phyloP scores from a whole-genome alignment of 2,797 vertebrate genomes.

The Pseudochirops corinnae region DNA sequence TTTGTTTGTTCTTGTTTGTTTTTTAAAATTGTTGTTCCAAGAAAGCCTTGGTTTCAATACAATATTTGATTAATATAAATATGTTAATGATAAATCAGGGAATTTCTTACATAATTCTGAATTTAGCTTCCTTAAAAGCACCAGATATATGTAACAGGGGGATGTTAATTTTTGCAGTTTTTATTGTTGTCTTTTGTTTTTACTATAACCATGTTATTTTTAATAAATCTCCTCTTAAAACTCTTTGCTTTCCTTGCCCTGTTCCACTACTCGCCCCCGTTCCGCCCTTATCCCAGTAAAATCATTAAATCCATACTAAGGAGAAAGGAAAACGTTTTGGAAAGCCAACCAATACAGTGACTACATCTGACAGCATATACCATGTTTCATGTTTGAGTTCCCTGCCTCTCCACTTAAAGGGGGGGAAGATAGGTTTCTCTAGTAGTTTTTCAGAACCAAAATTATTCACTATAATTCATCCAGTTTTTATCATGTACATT shows the following conservation, averaged over 20 bases:
- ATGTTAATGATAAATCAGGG: constrained; percentile 76
- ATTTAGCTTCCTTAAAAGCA: constrained; percentile 5
- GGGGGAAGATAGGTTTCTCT: background rate
- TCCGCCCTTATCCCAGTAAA: background rate
- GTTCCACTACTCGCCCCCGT: no score
- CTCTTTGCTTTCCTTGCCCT: background rate
- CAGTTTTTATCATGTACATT: background rate
- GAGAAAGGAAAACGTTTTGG: background rate
- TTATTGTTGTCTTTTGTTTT: background rate
- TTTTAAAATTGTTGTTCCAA: constrained; percentile 15
- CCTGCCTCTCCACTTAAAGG: background rate
- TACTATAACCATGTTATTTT: background rate
- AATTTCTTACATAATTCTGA: constrained; percentile 74
- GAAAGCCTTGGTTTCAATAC: constrained; percentile 75
- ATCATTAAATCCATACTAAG: background rate
- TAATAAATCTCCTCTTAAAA: background rate
- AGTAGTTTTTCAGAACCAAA: background rate
- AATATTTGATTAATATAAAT: constrained; percentile 77
- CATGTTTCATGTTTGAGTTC: background rate
- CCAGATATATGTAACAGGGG: constrained; percentile 13
- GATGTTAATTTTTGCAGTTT: background rate
- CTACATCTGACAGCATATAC: background rate
- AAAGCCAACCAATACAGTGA: background rate
- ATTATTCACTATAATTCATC: background rate
- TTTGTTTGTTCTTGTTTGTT: constrained; percentile 74